Conservation (phyloP, 2,888 invertebrate genomes). For the Heteromyza rotundicornis region DNA sequence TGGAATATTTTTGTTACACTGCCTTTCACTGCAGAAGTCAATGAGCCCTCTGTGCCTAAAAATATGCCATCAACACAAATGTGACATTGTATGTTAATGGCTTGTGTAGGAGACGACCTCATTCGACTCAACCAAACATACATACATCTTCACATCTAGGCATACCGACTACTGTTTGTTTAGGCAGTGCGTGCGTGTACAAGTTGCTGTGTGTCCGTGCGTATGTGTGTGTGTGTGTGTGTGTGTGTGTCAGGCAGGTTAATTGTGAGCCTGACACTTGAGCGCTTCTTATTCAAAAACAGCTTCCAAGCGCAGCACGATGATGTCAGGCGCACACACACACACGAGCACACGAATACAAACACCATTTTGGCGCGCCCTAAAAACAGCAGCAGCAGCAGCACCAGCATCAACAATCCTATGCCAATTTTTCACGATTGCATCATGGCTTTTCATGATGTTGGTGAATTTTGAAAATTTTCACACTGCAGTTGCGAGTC, state of each 20-base stretch:
- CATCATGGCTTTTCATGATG: conserved; percentile 10
- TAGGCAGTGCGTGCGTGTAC: background rate
- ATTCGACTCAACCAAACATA: background rate
- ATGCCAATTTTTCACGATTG: background rate
- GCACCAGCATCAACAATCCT: background rate
- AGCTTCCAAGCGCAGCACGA: background rate
- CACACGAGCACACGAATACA: no score
- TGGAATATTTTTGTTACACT: no score
- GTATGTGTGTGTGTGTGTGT: conserved; percentile 6
- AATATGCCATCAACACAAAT: conserved; percentile 6
- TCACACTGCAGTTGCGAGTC: conserved; percentile 16
- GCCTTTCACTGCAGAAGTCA: no score
- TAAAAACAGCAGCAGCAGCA: conserved; percentile 1
- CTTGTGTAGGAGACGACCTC: background rate
- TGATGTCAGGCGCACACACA: no score
- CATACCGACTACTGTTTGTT: background rate
- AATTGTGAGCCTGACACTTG: conserved; percentile 18
- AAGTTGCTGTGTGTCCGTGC: conserved; percentile 5
- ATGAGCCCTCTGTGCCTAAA: conserved; percentile 8
- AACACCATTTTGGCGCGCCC: conserved; percentile 1
- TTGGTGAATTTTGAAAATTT: conserved; percentile 1
- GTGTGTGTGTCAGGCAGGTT: conserved; percentile 24
- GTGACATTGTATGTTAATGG: background rate
- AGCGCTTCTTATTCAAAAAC: background rate
- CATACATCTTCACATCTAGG: background rate